phyloP scores from a whole-genome alignment of 2,113 vertebrate genomes.

The Esox niger region DNA sequence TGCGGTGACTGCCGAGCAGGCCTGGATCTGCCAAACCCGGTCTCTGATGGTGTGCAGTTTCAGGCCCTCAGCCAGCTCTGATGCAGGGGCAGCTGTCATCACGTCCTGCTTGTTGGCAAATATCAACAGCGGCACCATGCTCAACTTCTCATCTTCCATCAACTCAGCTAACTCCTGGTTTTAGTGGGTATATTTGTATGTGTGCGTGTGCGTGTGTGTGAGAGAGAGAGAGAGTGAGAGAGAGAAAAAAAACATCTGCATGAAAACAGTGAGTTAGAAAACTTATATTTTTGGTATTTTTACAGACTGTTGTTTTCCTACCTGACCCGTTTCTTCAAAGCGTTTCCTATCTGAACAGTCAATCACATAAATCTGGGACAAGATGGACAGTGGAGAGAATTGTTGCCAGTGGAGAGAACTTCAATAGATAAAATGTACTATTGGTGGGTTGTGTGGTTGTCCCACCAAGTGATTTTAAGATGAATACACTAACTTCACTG shows the following conservation, averaged over 20 bases:
- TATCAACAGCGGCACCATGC: constrained; percentile 80
- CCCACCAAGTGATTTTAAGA: too few relatives aligned
- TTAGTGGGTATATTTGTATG: not conserved
- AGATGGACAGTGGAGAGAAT: not conserved
- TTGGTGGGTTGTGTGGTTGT: too few relatives aligned
- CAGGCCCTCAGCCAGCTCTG: constrained; percentile 79
- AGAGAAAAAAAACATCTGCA: not conserved
- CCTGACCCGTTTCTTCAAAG: constrained; percentile 70
- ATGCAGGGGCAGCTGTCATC: constrained; percentile 83
- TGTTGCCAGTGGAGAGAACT: not conserved
- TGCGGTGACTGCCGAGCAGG: constrained; percentile 71
- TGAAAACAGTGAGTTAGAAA: not conserved
- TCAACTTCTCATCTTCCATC: constrained; percentile 89
- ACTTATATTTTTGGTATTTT: not conserved
- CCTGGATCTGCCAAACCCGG: constrained; percentile 81
- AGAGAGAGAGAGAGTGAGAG: constrained; percentile 1
- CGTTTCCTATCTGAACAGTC: constrained; percentile 73
- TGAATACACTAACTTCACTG: too few relatives aligned
- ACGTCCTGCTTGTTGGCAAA: constrained; percentile 97
- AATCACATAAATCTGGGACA: constrained; percentile 71
- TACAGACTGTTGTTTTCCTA: constrained; percentile 13
- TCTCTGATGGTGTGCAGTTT: constrained; percentile 79
- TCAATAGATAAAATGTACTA: too few relatives aligned
- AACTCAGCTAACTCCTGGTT: constrained; percentile 87
- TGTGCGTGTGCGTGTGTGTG: not conserved